Evolutionary conservation across 2,888 invertebrate genomes (phyloP), one percentile per base, ranked within the genome.

Genomic region (Philhelius pedissequus): DNA sequence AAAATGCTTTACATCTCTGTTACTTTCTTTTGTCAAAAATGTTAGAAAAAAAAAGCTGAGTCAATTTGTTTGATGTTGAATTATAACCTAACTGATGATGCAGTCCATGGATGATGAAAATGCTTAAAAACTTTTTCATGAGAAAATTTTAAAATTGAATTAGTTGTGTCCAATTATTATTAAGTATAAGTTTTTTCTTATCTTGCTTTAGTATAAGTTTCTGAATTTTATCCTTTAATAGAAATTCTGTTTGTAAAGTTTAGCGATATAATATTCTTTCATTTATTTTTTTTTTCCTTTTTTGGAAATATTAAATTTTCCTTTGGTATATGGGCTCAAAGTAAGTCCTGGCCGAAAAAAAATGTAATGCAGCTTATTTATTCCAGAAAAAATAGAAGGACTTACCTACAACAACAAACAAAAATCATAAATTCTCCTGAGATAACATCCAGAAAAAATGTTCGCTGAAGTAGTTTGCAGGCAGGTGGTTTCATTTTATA

Each of bases 401-500:
- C 6, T 30, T 4, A 7, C 4, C n/a, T n/a, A 68, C 6, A 60
- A 9, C n/a, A 27, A 35, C 30, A 30, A 20, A 22, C 43, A 64
- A 25, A 18, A 35, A 50, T 66, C 56, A 22, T 27, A 66, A 60
- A 68, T 73, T 71, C 66, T 78, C 73, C 45, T 56, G 82, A 82
- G 82, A 82, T 82, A 82, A 9, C 7, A 62, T 71, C 45, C 38
- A 22, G 69, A 8, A 60, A 54, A 82, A 60, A 11, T 54, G 27
- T 50, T 62, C 32, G n/a, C 60, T 78, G 60, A 74, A 82, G 82
- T 82, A 50, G 56, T 82, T 78, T 68, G 78, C 82, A 69, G 78
- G 62, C 78, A 71, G 82, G 82, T 74, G 82, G 68, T 82, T 82
- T 69, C 38, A 69, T 78, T 82, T 64, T 45, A 32, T 78, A 78